These are phyloP conservation scores for Ariopsis seemanni DNA, from an alignment of 2,113 vertebrate genomes.

Conservation along the genomic window DNA sequence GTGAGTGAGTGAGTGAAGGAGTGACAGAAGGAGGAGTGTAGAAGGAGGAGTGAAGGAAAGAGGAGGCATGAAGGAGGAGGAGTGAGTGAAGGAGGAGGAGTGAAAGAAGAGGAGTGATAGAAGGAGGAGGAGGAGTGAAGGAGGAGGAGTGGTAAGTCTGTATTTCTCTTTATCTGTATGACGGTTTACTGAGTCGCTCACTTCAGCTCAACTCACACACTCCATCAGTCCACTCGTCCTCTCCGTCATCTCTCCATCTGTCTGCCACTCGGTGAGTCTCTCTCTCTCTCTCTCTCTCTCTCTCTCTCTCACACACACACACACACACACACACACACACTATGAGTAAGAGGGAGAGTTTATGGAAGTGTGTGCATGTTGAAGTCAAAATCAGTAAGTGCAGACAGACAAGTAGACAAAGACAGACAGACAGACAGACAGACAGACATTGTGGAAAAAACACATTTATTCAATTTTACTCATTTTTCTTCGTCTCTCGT, in stretches of 20 bases:
- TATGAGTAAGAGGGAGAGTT: background rate
- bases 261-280: slow-evolving; percentile 1
- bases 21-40: background rate
- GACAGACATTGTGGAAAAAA: background rate
- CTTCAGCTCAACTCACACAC: background rate
- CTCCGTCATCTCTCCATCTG: background rate
- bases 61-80: background rate
- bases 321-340: background rate
- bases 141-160: background rate
- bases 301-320: background rate
- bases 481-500: background rate
- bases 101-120: too few relatives aligned
- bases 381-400: background rate
- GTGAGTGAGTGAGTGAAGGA: background rate
- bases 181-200: background rate
- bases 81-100: background rate
- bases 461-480: background rate
- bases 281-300: background rate
- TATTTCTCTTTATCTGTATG: background rate
- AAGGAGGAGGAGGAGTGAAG: background rate
- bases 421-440: background rate
- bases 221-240: background rate
- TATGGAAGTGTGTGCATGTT: background rate
- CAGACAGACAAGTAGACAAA: background rate
- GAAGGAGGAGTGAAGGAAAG: background rate